Evolutionary conservation across 2,888 invertebrate genomes (phyloP).

Genomic region (Hypselothyrea guttata): DNA sequence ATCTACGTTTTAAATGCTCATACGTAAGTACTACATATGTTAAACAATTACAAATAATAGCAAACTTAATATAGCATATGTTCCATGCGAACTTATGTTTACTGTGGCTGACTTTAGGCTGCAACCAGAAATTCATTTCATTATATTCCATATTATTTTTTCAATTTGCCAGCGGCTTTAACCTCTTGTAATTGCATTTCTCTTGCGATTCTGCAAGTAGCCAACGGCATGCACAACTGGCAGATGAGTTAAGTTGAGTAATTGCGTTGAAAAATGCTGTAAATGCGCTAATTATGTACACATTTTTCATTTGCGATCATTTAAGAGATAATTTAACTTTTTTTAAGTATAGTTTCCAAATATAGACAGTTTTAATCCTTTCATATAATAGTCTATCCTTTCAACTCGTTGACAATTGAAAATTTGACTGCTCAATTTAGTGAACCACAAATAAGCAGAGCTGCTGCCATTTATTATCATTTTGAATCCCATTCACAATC

Average conservation of each 20-base stretch:
- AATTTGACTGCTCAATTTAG: constrained; percentile 31
- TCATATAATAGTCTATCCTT: no score
- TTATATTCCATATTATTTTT: constrained; percentile 20
- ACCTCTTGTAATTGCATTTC: constrained; percentile 57
- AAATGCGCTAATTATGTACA: neutral
- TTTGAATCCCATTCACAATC: constrained; percentile 18
- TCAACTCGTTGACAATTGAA: constrained; percentile 17
- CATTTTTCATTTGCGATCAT: no score
- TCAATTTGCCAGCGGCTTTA: constrained; percentile 51
- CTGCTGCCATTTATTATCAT: constrained; percentile 43
- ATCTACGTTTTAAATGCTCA: neutral
- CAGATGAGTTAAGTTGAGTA: constrained; percentile 18
- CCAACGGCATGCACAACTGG: no score
- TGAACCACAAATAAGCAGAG: constrained; percentile 25
- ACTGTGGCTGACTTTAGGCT: no score
- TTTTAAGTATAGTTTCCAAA: no score
- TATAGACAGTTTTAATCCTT: no score
- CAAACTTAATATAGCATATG: no score
- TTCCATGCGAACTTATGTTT: no score
- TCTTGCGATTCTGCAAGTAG: constrained; percentile 26
- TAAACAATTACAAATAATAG: constrained; percentile 41
- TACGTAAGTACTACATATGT: constrained; percentile 3
- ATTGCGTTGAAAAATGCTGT: constrained; percentile 11
- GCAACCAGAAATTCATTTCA: constrained; percentile 2
- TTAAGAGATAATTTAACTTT: no score